Percentiles rank a stretch among this genome's conserved stretches.
These are phyloP conservation scores for Piezodorus guildinii DNA, from an alignment of 1,140 invertebrate species.

Conservation along the genomic window DNA sequence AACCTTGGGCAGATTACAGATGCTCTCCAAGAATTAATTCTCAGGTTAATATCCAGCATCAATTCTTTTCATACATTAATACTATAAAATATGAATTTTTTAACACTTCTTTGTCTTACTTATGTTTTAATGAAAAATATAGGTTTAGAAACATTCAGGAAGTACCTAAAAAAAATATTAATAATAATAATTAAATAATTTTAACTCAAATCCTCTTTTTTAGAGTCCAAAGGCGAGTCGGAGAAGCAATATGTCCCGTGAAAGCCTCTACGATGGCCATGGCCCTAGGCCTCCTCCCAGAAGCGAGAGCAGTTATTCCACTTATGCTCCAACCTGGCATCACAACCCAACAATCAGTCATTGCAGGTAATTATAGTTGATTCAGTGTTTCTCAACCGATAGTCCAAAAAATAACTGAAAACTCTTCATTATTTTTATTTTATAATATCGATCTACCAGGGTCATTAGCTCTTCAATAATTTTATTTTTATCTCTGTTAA, in stretches of 20 bases:
- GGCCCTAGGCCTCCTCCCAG: conserved; percentile 14
- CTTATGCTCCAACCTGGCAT: conserved; percentile 20
- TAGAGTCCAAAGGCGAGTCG: conserved; percentile 23
- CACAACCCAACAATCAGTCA: conserved; percentile 19
- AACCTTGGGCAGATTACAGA: conserved; percentile 18
- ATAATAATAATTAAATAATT: too few relatives aligned
- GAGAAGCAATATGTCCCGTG: conserved; percentile 21
- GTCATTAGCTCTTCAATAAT: too few relatives aligned
- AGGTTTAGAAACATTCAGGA: too few relatives aligned
- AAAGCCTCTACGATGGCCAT: conserved; percentile 21
- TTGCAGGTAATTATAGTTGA: conserved; percentile 10
- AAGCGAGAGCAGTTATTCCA: conserved; percentile 23
- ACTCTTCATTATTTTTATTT: too few relatives aligned
- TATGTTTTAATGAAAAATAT: too few relatives aligned
- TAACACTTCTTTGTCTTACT: too few relatives aligned
- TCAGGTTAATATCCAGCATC: background rate
- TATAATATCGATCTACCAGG: too few relatives aligned
- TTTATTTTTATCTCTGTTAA: too few relatives aligned
- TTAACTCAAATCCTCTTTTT: background rate
- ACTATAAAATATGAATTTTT: too few relatives aligned
- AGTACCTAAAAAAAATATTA: too few relatives aligned
- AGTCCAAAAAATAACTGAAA: too few relatives aligned
- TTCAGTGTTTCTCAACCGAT: background rate
- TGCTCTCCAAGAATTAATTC: conserved; percentile 18
- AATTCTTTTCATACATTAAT: too few relatives aligned